phyloP scores from a whole-genome alignment of 2,113 vertebrate species.

The Hypanus sabinus region DNA sequence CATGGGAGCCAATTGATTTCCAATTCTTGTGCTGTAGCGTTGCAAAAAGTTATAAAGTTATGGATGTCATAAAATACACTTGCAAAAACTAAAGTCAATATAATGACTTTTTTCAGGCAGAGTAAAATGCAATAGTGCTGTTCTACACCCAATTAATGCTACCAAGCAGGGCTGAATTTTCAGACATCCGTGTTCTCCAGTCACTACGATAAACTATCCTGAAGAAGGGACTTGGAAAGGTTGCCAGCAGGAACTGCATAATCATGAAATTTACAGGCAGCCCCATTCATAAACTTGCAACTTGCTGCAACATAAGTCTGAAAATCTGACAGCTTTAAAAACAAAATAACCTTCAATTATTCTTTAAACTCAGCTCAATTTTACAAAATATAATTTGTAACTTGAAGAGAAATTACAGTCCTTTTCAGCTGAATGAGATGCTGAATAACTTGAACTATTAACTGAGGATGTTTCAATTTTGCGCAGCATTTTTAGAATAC shows the following conservation, averaged over 20 bases:
- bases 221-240: not conserved
- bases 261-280: not conserved
- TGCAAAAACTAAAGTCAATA: no score
- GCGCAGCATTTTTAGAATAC: not conserved
- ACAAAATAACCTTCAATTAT: not conserved
- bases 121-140: no score
- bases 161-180: no score
- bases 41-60: no score
- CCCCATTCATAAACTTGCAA: not conserved
- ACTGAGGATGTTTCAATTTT: not conserved
- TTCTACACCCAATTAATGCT: no score
- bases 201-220: not conserved
- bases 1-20: no score
- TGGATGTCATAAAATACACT: no score
- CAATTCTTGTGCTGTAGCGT: no score
- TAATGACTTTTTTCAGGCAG: no score
- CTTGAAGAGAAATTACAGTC: not conserved
- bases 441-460: not conserved
- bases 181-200: not conserved
- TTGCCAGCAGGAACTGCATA: not conserved
- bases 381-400: slow-evolving; percentile 1
- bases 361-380: not conserved
- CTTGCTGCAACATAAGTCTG: not conserved
- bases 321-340: not conserved
- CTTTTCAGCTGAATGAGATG: not conserved